These are phyloP conservation scores for Esox niger DNA, from an alignment of 2,113 vertebrate species.

Conservation along the genomic window DNA sequence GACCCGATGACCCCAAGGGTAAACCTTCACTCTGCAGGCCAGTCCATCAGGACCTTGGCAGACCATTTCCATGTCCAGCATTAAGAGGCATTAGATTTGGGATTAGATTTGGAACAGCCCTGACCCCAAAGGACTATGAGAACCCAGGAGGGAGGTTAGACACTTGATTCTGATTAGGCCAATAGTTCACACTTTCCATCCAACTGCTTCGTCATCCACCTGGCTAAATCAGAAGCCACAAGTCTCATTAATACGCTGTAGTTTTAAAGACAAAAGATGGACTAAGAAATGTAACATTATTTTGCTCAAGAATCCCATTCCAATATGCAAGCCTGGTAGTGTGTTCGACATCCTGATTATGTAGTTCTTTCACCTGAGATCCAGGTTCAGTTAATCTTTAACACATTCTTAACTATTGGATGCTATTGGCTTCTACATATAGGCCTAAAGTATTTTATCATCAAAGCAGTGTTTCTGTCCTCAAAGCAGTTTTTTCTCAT, in stretches of 20 bases:
- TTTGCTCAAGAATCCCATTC: neutral
- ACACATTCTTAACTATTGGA: too few relatives aligned
- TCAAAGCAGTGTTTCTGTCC: neutral
- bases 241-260: too few relatives aligned
- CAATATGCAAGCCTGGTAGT: too few relatives aligned
- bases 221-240: constrained; percentile 1
- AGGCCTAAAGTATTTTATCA: constrained; percentile 5
- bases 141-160: constrained; percentile 40
- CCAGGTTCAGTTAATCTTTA: too few relatives aligned
- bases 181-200: too few relatives aligned
- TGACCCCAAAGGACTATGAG: constrained; percentile 21
- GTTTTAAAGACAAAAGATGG: neutral
- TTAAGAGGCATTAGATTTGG: constrained; percentile 47
- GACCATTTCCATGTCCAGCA: constrained; percentile 50
- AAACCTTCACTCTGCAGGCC: constrained; percentile 25
- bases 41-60: neutral
- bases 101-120: constrained; percentile 50
- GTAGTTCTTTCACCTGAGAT: too few relatives aligned
- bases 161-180: constrained; percentile 25
- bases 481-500: neutral
- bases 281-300: neutral
- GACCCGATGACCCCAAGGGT: constrained; percentile 11
- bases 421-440: too few relatives aligned
- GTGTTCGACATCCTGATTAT: too few relatives aligned
- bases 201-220: constrained; percentile 45